Conservation (phyloP, 2,113 vertebrate genomes). For the Isichthys henryi region DNA sequence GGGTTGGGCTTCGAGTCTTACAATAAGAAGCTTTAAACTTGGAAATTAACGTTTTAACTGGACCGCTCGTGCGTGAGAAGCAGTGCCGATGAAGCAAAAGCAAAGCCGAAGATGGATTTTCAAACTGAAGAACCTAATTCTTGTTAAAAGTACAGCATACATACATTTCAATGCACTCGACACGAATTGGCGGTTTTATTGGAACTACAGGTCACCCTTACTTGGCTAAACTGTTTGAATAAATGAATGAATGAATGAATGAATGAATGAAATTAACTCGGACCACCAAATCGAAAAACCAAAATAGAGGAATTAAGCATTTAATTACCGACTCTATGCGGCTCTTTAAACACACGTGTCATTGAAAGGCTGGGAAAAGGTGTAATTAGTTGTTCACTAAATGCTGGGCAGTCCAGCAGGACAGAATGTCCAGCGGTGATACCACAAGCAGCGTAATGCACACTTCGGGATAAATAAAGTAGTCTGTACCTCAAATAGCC, state of each 20-base stretch:
- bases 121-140: not conserved
- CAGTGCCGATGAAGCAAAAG: no score
- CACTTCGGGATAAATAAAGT: not conserved
- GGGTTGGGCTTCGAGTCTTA: not conserved
- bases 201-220: not conserved
- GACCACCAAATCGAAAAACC: not conserved
- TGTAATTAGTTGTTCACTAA: not conserved
- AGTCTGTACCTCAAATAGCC: not conserved
- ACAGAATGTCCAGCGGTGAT: not conserved
- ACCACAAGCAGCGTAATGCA: not conserved
- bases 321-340: not conserved
- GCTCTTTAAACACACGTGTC: not conserved
- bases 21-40: not conserved
- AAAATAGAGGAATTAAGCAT: not conserved
- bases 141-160: not conserved
- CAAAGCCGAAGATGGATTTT: not conserved
- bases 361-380: not conserved
- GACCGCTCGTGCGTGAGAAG: no score
- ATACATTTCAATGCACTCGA: not conserved
- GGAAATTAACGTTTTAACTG: not conserved
- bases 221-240: not conserved
- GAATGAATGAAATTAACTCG: not conserved
- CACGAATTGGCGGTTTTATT: not conserved
- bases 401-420: not conserved
- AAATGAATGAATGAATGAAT: not conserved